Evolutionary conservation across 35 echinoderm and acorn worm genomes (phyloP), one percentile per base, ranked within the genome.

Genomic region (Apostichopus californicus): DNA sequence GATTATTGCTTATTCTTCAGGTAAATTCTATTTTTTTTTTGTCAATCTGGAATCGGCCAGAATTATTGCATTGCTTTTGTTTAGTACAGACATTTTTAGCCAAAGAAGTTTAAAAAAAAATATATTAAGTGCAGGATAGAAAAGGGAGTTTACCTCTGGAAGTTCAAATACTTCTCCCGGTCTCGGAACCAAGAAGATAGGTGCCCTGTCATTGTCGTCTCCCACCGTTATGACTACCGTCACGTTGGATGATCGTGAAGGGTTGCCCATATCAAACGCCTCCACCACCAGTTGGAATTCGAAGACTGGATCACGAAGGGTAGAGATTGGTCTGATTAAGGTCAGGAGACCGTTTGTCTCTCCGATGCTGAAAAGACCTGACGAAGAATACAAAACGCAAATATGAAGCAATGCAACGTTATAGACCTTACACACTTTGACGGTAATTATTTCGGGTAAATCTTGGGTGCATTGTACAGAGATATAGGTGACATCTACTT

Each of bases 201-300:
- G 79, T 4, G 79, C 64, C 23, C 81, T 92, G 86, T 90, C 91
- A 57, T 94, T 94, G 9, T 92, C 78, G 83, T 97, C 94, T 5
- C 93, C 94, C 5, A 97, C 87, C 6, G 57, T 63, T 13, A 94
- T 88, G 86, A 90, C 17, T n/a, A 97, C 84, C 1, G 93, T 90
- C 0, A 87, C 89, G 73, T 92, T 94, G 54, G 93, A 92, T 24
- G 28, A 56, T 58, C 94, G 63, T 9, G 77, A 86, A 8, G 93
- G 90, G 70, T 77, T 92, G 11, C 95, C 95, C 1, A 77, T 20
- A 73, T 97, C 95, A 8, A 79, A 77, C 5, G 90, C 95, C 57
- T 95, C 91, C 10, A 97, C 54, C 53, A 95, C 91, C 21, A 97
- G 87, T 2, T 61, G 85, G 66, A 95, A 97, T 26, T 94, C 73